phyloP scores from a whole-genome alignment of 2,888 invertebrate species.

The Cacoxenus indagator region DNA sequence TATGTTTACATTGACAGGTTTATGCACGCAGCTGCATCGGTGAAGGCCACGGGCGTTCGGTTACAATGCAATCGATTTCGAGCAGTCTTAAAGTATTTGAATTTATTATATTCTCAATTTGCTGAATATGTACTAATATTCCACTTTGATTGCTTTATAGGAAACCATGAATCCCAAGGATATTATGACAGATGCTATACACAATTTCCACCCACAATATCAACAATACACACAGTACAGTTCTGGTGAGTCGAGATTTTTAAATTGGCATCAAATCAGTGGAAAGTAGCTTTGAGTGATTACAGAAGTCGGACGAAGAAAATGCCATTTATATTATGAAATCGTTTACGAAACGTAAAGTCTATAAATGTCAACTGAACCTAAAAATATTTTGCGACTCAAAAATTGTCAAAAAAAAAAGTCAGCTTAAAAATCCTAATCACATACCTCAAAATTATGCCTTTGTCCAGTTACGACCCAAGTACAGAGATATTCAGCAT shows the following conservation, averaged over 20 bases:
- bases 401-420: no score
- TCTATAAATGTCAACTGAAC: no score
- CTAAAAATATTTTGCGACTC: no score
- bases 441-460: no score
- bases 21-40: conserved; percentile 86
- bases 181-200: conserved; percentile 99
- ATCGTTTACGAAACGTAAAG: no score
- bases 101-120: conserved; percentile 9
- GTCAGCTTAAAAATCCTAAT: no score
- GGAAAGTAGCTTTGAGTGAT: conserved; percentile 21
- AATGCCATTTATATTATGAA: neutral
- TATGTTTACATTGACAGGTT: conserved; percentile 66
- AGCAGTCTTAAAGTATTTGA: conserved; percentile 90
- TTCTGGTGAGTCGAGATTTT: conserved; percentile 78
- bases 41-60: conserved; percentile 89
- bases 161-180: conserved; percentile 99
- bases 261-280: conserved; percentile 14
- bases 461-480: no score
- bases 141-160: conserved; percentile 70
- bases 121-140: neutral
- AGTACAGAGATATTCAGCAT: no score
- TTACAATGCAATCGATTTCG: conserved; percentile 99
- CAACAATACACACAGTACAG: conserved; percentile 99
- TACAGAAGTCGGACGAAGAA: neutral
- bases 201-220: conserved; percentile 99